Evolutionary conservation across 2,797 vertebrate species (phyloP).

Genomic region (Acanthopagrus latus): DNA sequence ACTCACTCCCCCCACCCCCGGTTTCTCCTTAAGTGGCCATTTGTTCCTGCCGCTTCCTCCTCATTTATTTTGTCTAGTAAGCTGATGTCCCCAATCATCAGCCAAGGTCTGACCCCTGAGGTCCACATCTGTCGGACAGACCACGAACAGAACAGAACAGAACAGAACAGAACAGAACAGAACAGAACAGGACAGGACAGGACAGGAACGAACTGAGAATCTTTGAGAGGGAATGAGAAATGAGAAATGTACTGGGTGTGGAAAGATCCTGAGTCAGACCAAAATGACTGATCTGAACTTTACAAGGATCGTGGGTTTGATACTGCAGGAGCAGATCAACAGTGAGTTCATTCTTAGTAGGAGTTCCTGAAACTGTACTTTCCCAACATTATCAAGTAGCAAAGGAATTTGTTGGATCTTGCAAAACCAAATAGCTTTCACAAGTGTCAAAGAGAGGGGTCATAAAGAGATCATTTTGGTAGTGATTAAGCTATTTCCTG

Average conservation of each 20-base stretch:
- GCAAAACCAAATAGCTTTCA: not conserved
- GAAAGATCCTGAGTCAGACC: conserved; percentile 8
- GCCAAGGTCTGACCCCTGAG: conserved; percentile 53
- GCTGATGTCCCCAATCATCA: conserved; percentile 67
- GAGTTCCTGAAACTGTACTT: not conserved
- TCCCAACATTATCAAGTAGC: not conserved
- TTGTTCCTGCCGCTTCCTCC: conserved; percentile 43
- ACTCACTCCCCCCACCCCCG: not conserved
- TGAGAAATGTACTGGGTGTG: conserved; percentile 20
- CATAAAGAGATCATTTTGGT: not conserved
- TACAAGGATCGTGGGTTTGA: not conserved
- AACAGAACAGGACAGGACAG: conserved; percentile 16
- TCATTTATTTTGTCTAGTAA: conserved; percentile 49
- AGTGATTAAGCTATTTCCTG: conserved; percentile 29
- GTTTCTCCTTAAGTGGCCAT: conserved; percentile 18
- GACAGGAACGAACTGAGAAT: no score
- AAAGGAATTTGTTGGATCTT: not conserved
- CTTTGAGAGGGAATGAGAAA: no score
- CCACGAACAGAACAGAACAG: conserved; percentile 34
- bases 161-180: conserved; percentile 9
- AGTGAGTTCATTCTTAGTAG: not conserved
- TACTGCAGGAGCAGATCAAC: not conserved
- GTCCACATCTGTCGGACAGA: conserved; percentile 68
- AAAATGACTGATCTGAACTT: not conserved
- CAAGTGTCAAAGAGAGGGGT: not conserved